Evolutionary conservation across 1,140 invertebrate genomes (phyloP).

Genomic region (Nixonia krombeini): DNA sequence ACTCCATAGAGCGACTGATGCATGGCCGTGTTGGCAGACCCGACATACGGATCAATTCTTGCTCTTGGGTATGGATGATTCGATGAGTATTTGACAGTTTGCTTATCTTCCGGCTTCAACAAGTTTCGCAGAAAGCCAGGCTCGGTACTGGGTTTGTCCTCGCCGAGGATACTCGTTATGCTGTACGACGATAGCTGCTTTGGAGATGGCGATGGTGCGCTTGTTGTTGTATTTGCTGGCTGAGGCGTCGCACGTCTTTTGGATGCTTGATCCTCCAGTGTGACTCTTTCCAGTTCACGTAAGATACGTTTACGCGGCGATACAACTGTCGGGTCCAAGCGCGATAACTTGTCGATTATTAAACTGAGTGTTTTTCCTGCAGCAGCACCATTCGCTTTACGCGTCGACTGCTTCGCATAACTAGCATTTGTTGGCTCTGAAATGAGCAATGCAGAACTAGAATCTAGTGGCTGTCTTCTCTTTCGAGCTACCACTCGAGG

Average conservation of each 20-base stretch:
- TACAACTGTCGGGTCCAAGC: constrained; percentile 73
- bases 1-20: constrained; percentile 67
- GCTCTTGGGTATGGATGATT: constrained; percentile 61
- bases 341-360: constrained; percentile 68
- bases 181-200: constrained; percentile 81
- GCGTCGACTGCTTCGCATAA: constrained; percentile 52
- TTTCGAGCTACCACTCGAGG: constrained; percentile 72
- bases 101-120: constrained; percentile 66
- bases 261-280: constrained; percentile 76
- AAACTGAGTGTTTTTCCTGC: constrained; percentile 60
- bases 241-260: constrained; percentile 66
- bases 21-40: constrained; percentile 57
- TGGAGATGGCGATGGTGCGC: constrained; percentile 57
- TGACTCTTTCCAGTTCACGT: constrained; percentile 81
- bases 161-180: constrained; percentile 82
- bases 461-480: constrained; percentile 74
- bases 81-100: constrained; percentile 65
- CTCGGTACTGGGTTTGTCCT: constrained; percentile 66
- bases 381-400: constrained; percentile 52
- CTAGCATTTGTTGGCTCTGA: constrained; percentile 68
- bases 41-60: constrained; percentile 62
- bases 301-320: constrained; percentile 83
- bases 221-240: constrained; percentile 51
- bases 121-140: constrained; percentile 68
- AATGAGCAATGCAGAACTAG: constrained; percentile 53